A percentile compares a stretch with the other conserved stretches of the same genome.
phyloP scores from a whole-genome alignment of 2,797 vertebrate genomes.

The Echiichthys vipera region DNA sequence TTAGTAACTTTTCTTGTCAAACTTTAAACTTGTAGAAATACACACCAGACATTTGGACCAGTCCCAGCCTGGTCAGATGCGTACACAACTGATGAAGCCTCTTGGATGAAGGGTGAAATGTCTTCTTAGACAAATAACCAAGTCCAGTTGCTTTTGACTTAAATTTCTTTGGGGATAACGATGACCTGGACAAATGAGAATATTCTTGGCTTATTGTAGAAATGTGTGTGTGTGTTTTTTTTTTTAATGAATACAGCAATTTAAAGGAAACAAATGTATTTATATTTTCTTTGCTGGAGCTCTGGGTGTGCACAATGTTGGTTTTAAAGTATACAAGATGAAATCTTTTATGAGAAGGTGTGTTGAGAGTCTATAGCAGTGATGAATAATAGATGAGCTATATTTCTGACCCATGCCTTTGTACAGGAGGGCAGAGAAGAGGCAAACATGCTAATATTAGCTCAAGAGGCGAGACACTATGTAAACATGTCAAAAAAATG shows the following conservation, averaged over 20 bases:
- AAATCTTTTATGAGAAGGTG: conserved; percentile 19
- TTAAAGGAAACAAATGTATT: not conserved
- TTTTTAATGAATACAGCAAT: not conserved
- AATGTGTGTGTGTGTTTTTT: too few species aligned
- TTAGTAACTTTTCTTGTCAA: not conserved
- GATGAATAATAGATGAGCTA: conserved; percentile 62
- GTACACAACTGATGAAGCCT: too few species aligned
- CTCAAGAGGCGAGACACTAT: not conserved
- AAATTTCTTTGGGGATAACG: too few species aligned
- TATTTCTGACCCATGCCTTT: conserved; percentile 32
- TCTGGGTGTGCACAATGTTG: not conserved
- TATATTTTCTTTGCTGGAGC: conserved; percentile 4
- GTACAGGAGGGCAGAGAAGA: conserved; percentile 12
- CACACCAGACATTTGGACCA: too few species aligned
- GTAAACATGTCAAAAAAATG: not conserved
- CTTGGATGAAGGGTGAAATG: too few species aligned
- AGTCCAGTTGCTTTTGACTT: too few species aligned
- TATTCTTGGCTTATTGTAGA: too few species aligned
- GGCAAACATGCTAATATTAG: conserved; percentile 27
- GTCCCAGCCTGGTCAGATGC: too few species aligned
- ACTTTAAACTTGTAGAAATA: too few species aligned
- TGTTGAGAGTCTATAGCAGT: conserved; percentile 29
- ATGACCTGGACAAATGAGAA: too few species aligned
- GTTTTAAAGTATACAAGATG: conserved; percentile 8
- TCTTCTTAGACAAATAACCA: too few species aligned